Evolutionary conservation across 2,888 invertebrate genomes (phyloP).

Genomic region (Trissoscelio sp.): DNA sequence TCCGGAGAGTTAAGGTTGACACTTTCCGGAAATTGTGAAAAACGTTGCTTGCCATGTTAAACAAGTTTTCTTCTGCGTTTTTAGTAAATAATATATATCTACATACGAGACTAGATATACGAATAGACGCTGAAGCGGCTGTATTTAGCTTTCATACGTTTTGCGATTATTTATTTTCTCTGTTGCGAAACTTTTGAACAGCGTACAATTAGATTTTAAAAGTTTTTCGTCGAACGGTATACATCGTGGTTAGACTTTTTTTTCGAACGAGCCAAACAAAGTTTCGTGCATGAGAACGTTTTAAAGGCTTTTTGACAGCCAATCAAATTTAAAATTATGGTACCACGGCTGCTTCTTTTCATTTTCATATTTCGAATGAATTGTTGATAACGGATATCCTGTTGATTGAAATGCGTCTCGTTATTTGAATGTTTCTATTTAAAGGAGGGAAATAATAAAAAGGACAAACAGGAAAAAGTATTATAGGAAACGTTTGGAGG

Average conservation of each 20-base stretch:
- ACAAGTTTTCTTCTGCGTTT: slow-evolving; percentile 4
- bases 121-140: not conserved
- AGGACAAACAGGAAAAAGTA: not conserved
- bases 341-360: slow-evolving; percentile 4
- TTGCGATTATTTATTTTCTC: not conserved
- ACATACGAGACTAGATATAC: not conserved
- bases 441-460: not conserved
- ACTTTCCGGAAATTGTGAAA: not conserved
- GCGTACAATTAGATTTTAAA: slow-evolving; percentile 14
- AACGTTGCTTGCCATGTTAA: not conserved
- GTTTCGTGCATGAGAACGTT: slow-evolving; percentile 4
- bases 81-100: not conserved
- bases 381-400: slow-evolving; percentile 36
- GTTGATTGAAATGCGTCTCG: not conserved
- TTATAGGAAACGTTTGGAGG: too few species aligned
- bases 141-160: slow-evolving; percentile 4
- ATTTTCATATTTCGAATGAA: slow-evolving; percentile 8
- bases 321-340: slow-evolving; percentile 10
- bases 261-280: not conserved
- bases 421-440: slow-evolving; percentile 6
- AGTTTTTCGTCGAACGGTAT: slow-evolving; percentile 8
- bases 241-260: slow-evolving; percentile 19
- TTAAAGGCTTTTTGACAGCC: slow-evolving; percentile 4
- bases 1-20: not conserved
- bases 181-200: slow-evolving; percentile 1